Evolutionary conservation across 1,140 invertebrate species (phyloP).

Genomic region (Drosophila tristis): DNA sequence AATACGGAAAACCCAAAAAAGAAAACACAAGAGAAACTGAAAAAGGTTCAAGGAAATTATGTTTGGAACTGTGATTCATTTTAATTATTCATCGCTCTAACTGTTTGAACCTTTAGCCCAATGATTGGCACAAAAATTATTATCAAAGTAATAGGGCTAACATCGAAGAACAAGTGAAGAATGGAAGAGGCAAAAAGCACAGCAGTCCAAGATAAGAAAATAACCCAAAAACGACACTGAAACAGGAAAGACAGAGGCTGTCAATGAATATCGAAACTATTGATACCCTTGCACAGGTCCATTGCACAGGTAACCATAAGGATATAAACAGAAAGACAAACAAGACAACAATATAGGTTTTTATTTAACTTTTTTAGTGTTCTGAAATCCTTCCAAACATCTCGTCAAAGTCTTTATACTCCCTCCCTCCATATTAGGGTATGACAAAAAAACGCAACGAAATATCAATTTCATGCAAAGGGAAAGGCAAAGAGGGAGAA

Average conservation of each 20-base stretch:
- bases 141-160: not conserved
- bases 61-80: constrained; percentile 43
- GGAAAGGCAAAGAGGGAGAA: too few relatives aligned
- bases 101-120: constrained; percentile 1
- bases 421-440: too few relatives aligned
- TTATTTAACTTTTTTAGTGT: too few relatives aligned
- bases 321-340: too few relatives aligned
- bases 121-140: constrained; percentile 26
- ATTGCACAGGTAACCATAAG: too few relatives aligned
- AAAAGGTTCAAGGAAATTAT: constrained; percentile 37
- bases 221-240: not conserved
- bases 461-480: too few relatives aligned
- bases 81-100: not conserved
- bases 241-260: not conserved
- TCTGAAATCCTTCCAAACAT: too few relatives aligned
- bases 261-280: too few relatives aligned
- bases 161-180: constrained; percentile 28
- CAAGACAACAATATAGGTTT: too few relatives aligned
- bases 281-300: too few relatives aligned
- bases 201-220: not conserved
- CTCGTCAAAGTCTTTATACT: too few relatives aligned
- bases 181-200: constrained; percentile 5
- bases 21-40: not conserved
- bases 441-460: too few relatives aligned
- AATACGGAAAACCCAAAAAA: constrained; percentile 14